A percentile compares a stretch with the other conserved stretches of the same genome.
phyloP scores from a whole-genome alignment of 2,888 invertebrate species.

The Syrphus vitripennis region DNA sequence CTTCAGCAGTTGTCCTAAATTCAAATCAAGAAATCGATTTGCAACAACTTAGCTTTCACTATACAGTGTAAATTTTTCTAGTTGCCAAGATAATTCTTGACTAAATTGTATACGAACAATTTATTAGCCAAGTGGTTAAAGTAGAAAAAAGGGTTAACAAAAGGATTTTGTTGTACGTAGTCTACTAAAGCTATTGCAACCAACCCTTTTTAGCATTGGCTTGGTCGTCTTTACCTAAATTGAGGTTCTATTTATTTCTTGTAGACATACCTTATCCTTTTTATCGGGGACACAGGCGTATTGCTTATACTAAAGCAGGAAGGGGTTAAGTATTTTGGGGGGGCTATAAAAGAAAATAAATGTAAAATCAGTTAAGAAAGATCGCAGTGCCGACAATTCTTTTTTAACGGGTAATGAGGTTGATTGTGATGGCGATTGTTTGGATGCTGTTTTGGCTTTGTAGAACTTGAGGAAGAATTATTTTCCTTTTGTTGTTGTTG shows the following conservation, averaged over 20 bases:
- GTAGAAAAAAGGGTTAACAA: conserved; percentile 32
- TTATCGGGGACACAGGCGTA: conserved; percentile 39
- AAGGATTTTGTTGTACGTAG: conserved; percentile 16
- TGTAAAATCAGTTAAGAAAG: conserved; percentile 70
- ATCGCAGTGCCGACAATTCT: conserved; percentile 40
- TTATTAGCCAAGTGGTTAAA: neutral
- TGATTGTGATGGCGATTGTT: conserved; percentile 32
- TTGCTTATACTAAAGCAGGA: neutral
- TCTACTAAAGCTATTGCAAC: neutral
- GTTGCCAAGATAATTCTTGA: conserved; percentile 55
- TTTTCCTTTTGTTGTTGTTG: neutral
- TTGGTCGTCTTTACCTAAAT: conserved; percentile 29
- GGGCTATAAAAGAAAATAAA: conserved; percentile 68
- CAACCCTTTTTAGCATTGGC: conserved; percentile 16
- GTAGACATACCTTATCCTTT: conserved; percentile 52
- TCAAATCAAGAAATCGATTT: conserved; percentile 42
- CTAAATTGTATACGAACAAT: conserved; percentile 44
- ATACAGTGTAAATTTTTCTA: conserved; percentile 29
- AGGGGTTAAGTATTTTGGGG: conserved; percentile 14
- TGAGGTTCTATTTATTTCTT: conserved; percentile 53
- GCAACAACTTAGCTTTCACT: conserved; percentile 24
- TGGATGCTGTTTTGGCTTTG: neutral
- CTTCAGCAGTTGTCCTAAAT: neutral
- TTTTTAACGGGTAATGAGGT: conserved; percentile 62
- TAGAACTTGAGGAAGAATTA: neutral